Conservation (phyloP, 2,888 invertebrate genomes). For the Thecocarcelia acutangulata region DNA sequence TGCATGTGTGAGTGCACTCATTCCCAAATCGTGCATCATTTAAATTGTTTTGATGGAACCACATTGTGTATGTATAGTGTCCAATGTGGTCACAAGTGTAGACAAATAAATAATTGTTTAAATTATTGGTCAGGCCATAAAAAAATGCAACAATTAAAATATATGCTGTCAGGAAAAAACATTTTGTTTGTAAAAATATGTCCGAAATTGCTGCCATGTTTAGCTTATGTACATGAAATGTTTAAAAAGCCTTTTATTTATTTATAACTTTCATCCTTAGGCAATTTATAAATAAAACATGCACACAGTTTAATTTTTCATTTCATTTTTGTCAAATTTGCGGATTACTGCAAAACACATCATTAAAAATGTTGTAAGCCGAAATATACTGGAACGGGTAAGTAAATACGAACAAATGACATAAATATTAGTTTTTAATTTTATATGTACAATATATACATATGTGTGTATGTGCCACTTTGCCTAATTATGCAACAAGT, state of each 20-base stretch:
- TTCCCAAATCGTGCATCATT: not conserved
- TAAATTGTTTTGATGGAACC: slow-evolving; percentile 19
- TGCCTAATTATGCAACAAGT: too few species aligned
- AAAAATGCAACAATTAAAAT: not conserved
- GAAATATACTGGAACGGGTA: not conserved
- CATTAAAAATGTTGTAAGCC: slow-evolving; percentile 2
- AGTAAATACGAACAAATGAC: not conserved
- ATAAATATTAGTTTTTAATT: not conserved
- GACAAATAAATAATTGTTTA: slow-evolving; percentile 61
- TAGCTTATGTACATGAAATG: slow-evolving; percentile 20
- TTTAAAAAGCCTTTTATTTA: slow-evolving; percentile 19
- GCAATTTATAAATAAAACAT: slow-evolving; percentile 3
- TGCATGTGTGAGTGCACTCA: too few species aligned
- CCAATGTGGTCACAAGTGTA: slow-evolving; percentile 50
- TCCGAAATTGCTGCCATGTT: slow-evolving; percentile 22
- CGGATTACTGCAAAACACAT: slow-evolving; percentile 14
- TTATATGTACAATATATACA: too few species aligned
- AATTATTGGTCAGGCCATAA: slow-evolving; percentile 42
- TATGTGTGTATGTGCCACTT: too few species aligned
- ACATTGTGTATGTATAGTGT: slow-evolving; percentile 41
- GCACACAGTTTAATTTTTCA: not conserved
- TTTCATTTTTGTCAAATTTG: slow-evolving; percentile 11
- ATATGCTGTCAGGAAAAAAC: not conserved
- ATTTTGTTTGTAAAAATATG: slow-evolving; percentile 5
- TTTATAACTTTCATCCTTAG: slow-evolving; percentile 19